Base-by-base conservation (phyloP, 2,797 vertebrate species). In the Microctenopoma steveboyesi region DNA sequence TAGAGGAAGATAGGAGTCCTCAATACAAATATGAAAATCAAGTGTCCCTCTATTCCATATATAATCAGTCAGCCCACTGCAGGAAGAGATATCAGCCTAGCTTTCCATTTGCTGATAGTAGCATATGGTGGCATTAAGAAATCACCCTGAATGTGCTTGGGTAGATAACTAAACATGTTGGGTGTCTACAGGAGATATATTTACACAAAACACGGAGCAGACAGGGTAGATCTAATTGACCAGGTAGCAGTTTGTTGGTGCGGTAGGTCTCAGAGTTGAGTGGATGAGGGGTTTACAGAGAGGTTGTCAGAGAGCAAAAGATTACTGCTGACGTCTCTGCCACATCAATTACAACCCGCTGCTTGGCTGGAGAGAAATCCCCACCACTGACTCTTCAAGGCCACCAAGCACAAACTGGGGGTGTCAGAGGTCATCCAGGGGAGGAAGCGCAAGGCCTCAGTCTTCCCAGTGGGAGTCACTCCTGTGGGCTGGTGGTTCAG, bases 281-380 rank as follows among this genome's bases (percentile, higher is more conserved):
- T 82, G 83, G 76, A 88, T 85, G 80, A 69, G 86, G 78, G 76
- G 82, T 63, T 86, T 84, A 73, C 86, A 82, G 89, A 80, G 86
- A 72, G 79, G 76, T 83, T 56, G 72, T 81, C 84, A 67, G 76
- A 87, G 78, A 83, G 90, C 86, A 84, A 85, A 88, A 93, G 94
- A 95, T 93, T 93, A 93, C 89, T 88, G 80, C 74, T 88, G 93
- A 94, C 84, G 63, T 93, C 91, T 89, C 91, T 93, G 94, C 92
- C 94, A 93, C 92, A 95, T 95, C 91, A 83, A 92, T 93, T 94
- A 94, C 76, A 76, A 88, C 88, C 90, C 60, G 69, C 90, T 86
- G 83, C 88, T 93, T 90, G 73, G 76, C 77, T 67, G 72, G 59
- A 82, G 80, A 72, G 85, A 91, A 88, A 83, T 91, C 92, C 92